Percentiles rank a stretch among this genome's conserved stretches.
phyloP scores from a whole-genome alignment of 2,888 invertebrate genomes.

The Dynastes grantii region DNA sequence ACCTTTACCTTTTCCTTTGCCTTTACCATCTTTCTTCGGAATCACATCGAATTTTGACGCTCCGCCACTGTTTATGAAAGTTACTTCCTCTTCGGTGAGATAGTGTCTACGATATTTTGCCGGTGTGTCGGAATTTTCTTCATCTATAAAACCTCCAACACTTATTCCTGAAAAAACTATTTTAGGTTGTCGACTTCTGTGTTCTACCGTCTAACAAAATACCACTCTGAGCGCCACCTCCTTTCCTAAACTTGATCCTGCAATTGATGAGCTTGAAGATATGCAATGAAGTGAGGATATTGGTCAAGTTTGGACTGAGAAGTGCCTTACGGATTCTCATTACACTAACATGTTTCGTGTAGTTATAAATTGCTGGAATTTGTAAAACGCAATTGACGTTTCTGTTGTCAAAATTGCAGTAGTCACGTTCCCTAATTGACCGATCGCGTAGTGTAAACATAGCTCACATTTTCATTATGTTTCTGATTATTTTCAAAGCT shows the following conservation, averaged over 20 bases:
- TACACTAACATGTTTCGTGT: not conserved
- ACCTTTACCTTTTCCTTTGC: not conserved
- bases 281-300: not conserved
- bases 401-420: too few relatives aligned
- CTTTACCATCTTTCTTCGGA: not conserved
- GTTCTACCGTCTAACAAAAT: not conserved
- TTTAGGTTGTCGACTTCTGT: not conserved
- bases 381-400: too few relatives aligned
- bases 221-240: not conserved
- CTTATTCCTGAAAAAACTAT: not conserved
- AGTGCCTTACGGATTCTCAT: not conserved
- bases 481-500: too few relatives aligned
- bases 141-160: not conserved
- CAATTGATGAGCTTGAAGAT: not conserved
- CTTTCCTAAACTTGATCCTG: conserved; percentile 13
- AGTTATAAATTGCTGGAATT: too few relatives aligned
- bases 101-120: not conserved
- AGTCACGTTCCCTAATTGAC: too few relatives aligned
- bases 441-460: too few relatives aligned
- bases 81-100: conserved; percentile 12
- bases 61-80: conserved; percentile 29
- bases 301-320: not conserved
- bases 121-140: conserved; percentile 15
- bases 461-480: too few relatives aligned
- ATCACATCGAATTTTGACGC: not conserved